Base-by-base conservation (phyloP, 2,797 vertebrate genomes). In the Propithecus perrieri region DNA sequence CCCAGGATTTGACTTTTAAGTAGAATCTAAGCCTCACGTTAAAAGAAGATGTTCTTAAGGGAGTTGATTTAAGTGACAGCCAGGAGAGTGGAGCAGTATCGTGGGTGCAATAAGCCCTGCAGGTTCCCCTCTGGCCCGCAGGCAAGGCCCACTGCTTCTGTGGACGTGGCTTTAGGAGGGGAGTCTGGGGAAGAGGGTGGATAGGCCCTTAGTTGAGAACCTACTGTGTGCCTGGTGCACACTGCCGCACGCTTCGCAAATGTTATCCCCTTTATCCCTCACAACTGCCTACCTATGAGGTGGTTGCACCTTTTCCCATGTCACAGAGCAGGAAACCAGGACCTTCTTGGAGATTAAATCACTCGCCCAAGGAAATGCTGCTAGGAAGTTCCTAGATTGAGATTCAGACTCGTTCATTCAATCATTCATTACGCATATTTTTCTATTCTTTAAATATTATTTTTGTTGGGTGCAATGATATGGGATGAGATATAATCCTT, bases 111-210 rank as follows among this genome's bases (percentile, higher is more conserved):
- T 9, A 22, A 59, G 14, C 22, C 78, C 85, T 28, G 30, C 22
- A 4, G 11, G 33, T 12, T 8, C 24, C 15, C 24, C 1, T 48
- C 2, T 1, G 20, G 26, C 35, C 2, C 2, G 1, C 7, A 22
- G 38, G 80, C 55, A 1, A 43, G 61, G 13, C 69, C 41, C 8
- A 0, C 3, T 26, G 33, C 46, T 24, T 33, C 35, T 11, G 4
- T 30, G 38, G 26, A 8, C 6, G 0, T 0, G 0, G 28, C 59
- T 43, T 78, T 7, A 24, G 30, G 43, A 69, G 7, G 50, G 6
- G 17, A 4, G 33, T 35, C 76, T 55, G 43, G 43, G 41, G 46
- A 18, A 59, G 67, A 12, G 55, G 26, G 69, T 35, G 11, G n/a
- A 41, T 0, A 4, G 13, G 50, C 20, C 10, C 48, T 92, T 53